phyloP scores from a whole-genome alignment of 2,113 vertebrate genomes.

The Vimba vimba region DNA sequence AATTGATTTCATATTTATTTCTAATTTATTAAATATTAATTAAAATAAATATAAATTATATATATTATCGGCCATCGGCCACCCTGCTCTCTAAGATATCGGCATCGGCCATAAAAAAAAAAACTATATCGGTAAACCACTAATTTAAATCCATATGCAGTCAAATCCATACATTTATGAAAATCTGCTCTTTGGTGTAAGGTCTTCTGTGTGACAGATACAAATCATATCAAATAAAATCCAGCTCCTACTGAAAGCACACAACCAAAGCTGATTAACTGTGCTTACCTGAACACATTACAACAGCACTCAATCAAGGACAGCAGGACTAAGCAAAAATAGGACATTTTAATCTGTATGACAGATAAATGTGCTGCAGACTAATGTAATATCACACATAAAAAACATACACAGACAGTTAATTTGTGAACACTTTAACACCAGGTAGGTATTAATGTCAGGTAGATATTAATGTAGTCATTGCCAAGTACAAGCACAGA shows the following conservation, averaged over 20 bases:
- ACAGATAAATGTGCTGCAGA: constrained; percentile 33
- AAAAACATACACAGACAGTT: constrained; percentile 28
- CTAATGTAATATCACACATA: constrained; percentile 42
- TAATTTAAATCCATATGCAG: constrained; percentile 51
- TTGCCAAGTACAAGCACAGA: constrained; percentile 37
- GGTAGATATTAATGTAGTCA: constrained; percentile 40
- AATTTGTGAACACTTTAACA: constrained; percentile 46
- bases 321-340: constrained; percentile 13
- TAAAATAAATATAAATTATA: too few species aligned
- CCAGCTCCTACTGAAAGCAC: constrained; percentile 66
- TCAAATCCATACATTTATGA: constrained; percentile 78
- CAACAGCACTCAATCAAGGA: constrained; percentile 49
- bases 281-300: constrained; percentile 68
- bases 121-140: too few species aligned
- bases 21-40: too few species aligned
- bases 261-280: constrained; percentile 69
- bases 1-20: too few species aligned
- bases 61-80: too few species aligned
- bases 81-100: too few species aligned
- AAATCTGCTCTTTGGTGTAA: constrained; percentile 75
- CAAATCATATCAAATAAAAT: constrained; percentile 77
- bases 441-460: constrained; percentile 27
- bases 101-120: too few species aligned
- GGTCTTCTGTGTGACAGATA: constrained; percentile 72
- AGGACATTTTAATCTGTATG: constrained; percentile 38